Evolutionary conservation across 53 echinoderm and acorn worm genomes (phyloP).

Genomic region (Astropecten irregularis): DNA sequence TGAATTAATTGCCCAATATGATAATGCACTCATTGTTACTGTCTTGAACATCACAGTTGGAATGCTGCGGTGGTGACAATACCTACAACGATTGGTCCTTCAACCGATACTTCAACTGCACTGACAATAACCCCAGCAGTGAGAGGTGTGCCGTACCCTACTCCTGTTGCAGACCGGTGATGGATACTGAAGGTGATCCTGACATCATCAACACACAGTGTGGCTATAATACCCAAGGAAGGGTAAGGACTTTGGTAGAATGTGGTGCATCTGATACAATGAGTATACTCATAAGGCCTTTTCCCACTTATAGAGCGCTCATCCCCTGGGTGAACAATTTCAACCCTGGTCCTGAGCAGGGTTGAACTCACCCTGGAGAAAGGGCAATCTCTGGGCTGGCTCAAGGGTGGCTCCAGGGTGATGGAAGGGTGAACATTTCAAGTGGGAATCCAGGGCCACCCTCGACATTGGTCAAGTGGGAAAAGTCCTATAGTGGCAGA

Average conservation of each 20-base stretch:
- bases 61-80: slow-evolving; percentile 86
- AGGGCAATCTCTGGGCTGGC: no score
- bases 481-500: no score
- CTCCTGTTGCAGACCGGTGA: slow-evolving; percentile 69
- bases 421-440: no score
- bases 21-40: neutral
- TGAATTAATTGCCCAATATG: no score
- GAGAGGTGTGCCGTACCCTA: slow-evolving; percentile 95
- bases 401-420: no score
- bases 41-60: slow-evolving; percentile 58
- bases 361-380: no score
- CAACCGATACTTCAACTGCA: slow-evolving; percentile 88
- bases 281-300: no score
- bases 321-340: no score
- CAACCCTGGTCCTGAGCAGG: no score
- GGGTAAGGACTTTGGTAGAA: slow-evolving; percentile 51
- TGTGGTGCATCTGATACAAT: neutral
- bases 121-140: slow-evolving; percentile 62
- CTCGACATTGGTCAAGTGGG: no score
- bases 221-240: slow-evolving; percentile 65
- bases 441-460: no score
- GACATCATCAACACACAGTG: slow-evolving; percentile 95
- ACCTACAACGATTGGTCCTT: slow-evolving; percentile 78
- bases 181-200: slow-evolving; percentile 1
- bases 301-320: no score